Evolutionary conservation across 1,140 invertebrate genomes (phyloP).

Genomic region (Diabrotica undecimpunctata): DNA sequence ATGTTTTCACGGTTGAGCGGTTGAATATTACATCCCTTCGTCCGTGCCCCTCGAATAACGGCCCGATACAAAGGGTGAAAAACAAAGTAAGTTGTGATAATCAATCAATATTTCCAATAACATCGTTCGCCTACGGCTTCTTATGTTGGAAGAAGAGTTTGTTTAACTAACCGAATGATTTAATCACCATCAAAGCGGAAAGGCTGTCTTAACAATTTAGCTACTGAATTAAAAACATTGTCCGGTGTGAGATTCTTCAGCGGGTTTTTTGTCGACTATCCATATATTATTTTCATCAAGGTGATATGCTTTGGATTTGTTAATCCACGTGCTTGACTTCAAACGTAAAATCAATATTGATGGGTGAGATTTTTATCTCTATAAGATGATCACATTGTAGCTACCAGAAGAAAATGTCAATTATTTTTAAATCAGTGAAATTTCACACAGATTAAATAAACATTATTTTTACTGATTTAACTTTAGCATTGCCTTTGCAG

Average conservation of each 20-base stretch:
- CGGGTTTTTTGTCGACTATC: too few species aligned
- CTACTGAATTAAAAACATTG: conserved; percentile 36
- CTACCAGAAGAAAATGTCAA: too few species aligned
- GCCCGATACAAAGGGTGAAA: conserved; percentile 21
- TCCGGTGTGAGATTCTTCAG: not conserved
- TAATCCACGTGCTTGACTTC: too few species aligned
- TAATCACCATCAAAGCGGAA: conserved; percentile 34
- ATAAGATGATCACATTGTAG: too few species aligned
- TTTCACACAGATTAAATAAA: too few species aligned
- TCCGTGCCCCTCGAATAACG: not conserved
- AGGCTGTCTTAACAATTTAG: conserved; percentile 35
- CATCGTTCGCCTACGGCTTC: conserved; percentile 24
- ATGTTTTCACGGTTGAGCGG: conserved; percentile 7
- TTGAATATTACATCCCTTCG: conserved; percentile 4
- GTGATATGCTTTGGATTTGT: too few species aligned
- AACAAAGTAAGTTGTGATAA: conserved; percentile 31
- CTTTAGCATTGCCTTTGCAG: too few species aligned
- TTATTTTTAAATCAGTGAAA: too few species aligned
- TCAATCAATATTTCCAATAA: conserved; percentile 40
- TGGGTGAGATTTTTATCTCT: too few species aligned
- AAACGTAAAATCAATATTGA: too few species aligned
- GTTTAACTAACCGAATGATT: conserved; percentile 40
- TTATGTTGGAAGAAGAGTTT: conserved; percentile 22
- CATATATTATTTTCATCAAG: too few species aligned
- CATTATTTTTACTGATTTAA: too few species aligned